phyloP scores from a whole-genome alignment of 1,140 invertebrate species.

The Caenorhabditis tropicalis region DNA sequence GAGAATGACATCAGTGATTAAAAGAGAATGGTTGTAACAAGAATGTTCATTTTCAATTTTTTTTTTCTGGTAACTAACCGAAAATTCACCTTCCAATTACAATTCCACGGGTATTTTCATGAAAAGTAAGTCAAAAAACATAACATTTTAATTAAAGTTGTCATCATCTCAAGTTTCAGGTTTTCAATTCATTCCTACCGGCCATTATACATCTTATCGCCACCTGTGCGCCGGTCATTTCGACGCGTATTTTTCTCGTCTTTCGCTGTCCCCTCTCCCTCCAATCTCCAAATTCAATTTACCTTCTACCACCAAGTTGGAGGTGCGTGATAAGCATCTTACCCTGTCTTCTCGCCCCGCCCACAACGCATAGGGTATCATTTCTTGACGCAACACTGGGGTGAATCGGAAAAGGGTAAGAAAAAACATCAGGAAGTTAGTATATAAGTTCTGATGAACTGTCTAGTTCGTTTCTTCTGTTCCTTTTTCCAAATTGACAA shows the following conservation, averaged over 20 bases:
- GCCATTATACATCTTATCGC: constrained; percentile 26
- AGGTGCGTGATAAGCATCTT: constrained; percentile 43
- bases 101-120: too few species aligned
- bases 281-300: constrained; percentile 16
- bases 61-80: too few species aligned
- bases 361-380: neutral
- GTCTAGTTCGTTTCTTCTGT: neutral
- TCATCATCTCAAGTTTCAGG: neutral
- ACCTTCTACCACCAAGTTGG: neutral
- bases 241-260: neutral
- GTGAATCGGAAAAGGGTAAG: neutral
- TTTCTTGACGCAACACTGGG: neutral
- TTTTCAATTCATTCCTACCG: constrained; percentile 14
- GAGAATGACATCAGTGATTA: neutral
- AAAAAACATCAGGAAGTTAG: neutral
- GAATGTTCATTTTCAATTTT: too few species aligned
- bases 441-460: neutral
- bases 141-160: neutral
- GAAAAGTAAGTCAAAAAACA: neutral
- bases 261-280: constrained; percentile 9
- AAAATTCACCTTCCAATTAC: too few species aligned
- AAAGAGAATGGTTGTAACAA: too few species aligned
- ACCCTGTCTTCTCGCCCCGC: neutral
- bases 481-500: neutral
- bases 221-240: neutral